Evolutionary conservation across 2,113 vertebrate species (phyloP), one percentile per base, ranked within the genome.

Genomic region (Neoarius graeffei): DNA sequence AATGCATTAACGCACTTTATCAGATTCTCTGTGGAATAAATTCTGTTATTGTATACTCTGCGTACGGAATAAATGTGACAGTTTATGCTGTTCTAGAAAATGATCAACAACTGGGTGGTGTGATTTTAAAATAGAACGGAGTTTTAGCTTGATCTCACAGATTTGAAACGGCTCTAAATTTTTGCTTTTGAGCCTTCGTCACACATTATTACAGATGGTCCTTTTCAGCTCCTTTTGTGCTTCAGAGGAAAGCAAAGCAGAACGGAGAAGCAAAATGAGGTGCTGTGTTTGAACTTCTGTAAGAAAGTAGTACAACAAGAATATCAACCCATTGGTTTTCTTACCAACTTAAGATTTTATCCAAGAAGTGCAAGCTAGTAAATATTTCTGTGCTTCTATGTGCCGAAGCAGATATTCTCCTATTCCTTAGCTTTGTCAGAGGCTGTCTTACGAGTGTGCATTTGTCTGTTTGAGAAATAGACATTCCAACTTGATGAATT

Each of bases 141-240:
- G 4, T 54, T 42, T 79, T 42, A 83, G 84, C 81, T 83, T 76
- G 76, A 52, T 81, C 85, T 60, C 85, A 88, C 90, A 62, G 60
- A 83, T 92, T 89, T 90, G 82, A 91, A 57, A 60, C 13, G 79
- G 90, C 84, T 42, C 42, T 85, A 73, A 92, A 91, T 91, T 91
- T 91, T 90, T 90, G 9, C 85, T 87, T 91, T 90, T 90, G 19
- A 52, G 93, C 92, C 56, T 85, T 90, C 86, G 87, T 89, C 62
- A 88, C 88, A 79, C 74, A 86, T 92, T 81, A 89, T 89, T 7
- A 69, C 89, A 85, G 87, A 90, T 69, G 64, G 84, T 87, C 81
- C 84, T 91, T 94, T 94, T 76, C 85, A 85, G 14, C 80, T 90
- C 83, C 87, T 88, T 85, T 89, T 76, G 86, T 84, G 11, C 81